Evolutionary conservation across 2,113 vertebrate genomes (phyloP).

Genomic region (Platysteira castanea): DNA sequence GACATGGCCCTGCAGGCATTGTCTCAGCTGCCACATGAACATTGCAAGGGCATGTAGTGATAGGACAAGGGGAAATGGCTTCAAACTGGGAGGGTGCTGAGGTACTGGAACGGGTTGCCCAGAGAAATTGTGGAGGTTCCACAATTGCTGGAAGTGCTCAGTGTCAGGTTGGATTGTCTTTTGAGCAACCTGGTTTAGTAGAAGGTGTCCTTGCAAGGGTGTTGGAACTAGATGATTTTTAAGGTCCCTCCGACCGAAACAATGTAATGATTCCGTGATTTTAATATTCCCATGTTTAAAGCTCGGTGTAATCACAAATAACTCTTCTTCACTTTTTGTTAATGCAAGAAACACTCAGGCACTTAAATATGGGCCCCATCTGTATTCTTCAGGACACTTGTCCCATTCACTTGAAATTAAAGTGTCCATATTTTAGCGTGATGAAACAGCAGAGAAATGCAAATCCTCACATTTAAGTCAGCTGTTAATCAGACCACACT

Average conservation of each 20-base stretch:
- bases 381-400: background rate
- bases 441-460: constrained; percentile 26
- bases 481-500: constrained; percentile 65
- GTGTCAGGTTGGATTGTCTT: background rate
- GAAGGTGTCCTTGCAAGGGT: background rate
- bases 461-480: constrained; percentile 61
- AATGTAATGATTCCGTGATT: background rate
- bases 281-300: background rate
- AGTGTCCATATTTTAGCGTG: background rate
- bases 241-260: background rate
- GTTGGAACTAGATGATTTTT: background rate
- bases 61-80: background rate
- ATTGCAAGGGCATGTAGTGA: background rate
- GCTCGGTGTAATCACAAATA: background rate
- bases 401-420: background rate
- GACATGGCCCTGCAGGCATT: background rate
- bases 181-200: background rate
- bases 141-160: background rate
- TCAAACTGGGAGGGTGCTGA: background rate
- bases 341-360: background rate
- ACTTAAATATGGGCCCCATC: background rate
- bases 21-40: background rate
- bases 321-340: background rate
- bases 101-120: background rate
- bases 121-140: background rate